Base-by-base conservation (phyloP, 2,888 invertebrate species). In the Ornithoptera priamus region DNA sequence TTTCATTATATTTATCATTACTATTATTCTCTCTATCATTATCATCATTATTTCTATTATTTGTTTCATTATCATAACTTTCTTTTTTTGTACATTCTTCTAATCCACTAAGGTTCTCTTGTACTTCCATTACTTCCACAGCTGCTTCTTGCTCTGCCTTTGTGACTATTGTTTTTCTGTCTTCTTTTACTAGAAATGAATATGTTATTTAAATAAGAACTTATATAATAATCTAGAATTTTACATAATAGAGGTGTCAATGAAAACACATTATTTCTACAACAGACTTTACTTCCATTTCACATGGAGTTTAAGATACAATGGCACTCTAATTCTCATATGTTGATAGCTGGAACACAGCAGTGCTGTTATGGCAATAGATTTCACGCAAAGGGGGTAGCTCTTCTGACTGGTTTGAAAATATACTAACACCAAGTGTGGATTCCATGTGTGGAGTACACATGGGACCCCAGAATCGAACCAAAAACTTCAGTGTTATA, bases 121-220 rank as follows among this genome's bases (percentile, higher is more conserved):
- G 58, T 17, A 36, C 30, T 15, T 71, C 67, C n/a, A 61, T 46
- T 17, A 30, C 15, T 17, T 73, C 65, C 7, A 36, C 60, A n/a
- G 53, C 36, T 1, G 56, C 20, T 22, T 69, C 70, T 39, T 67
- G 67, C 50, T 74, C 73, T 64, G 65, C 66, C 7, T 59, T 70
- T 57, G 79, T 79, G 15, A 82, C 80, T 72, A 79, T 74, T 76
- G 80, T 82, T 65, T 68, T 81, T 65, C 80, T 78, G n/a, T 81
- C 22, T 59, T 65, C 67, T 63, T 46, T 70, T 67, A 62, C 20
- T 57, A 20, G 59, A 69, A 66, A 59, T 22, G 15, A 12, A 64
- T 66, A 67, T 8, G 39, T 62, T 72, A n/a, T 70, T 74, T 17
- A 72, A 36, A 39, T 30, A 53, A 64, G 42, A 15, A 61, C 39